A percentile compares a stretch with the other conserved stretches of the same genome.
phyloP scores from a whole-genome alignment of 2,888 invertebrate genomes.

The Stenichneumon culpator region DNA sequence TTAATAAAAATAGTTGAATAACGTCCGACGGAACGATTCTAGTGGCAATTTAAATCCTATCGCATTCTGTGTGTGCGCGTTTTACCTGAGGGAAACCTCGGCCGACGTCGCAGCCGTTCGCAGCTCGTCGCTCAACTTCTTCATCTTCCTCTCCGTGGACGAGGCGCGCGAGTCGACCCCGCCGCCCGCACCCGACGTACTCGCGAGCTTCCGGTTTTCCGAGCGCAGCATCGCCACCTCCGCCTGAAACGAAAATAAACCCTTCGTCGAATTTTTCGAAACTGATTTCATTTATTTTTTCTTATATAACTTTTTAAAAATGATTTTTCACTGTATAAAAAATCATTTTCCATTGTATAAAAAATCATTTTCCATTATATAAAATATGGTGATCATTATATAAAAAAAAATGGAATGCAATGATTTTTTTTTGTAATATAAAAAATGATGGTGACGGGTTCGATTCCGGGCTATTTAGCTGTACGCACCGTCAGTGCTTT shows the following conservation, averaged over 20 bases:
- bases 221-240: constrained; percentile 86
- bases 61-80: neutral
- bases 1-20: too few species aligned
- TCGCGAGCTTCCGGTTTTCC: constrained; percentile 86
- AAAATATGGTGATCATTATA: neutral
- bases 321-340: too few species aligned
- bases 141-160: constrained; percentile 84
- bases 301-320: too few species aligned
- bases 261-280: constrained; percentile 6
- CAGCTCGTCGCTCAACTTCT: constrained; percentile 87
- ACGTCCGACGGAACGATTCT: too few species aligned
- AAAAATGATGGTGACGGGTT: neutral
- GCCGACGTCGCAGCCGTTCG: constrained; percentile 88
- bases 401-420: neutral
- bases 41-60: too few species aligned
- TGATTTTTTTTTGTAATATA: neutral
- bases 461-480: neutral
- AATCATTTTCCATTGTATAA: too few species aligned
- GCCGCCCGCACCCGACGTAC: constrained; percentile 85
- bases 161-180: constrained; percentile 79
- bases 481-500: constrained; percentile 89
- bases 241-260: constrained; percentile 81
- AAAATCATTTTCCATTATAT: too few species aligned
- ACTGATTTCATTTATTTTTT: neutral
- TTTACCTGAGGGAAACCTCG: constrained; percentile 88